Base-by-base conservation (phyloP, 2,797 vertebrate genomes). In the Oceanodroma leucorhoa region DNA sequence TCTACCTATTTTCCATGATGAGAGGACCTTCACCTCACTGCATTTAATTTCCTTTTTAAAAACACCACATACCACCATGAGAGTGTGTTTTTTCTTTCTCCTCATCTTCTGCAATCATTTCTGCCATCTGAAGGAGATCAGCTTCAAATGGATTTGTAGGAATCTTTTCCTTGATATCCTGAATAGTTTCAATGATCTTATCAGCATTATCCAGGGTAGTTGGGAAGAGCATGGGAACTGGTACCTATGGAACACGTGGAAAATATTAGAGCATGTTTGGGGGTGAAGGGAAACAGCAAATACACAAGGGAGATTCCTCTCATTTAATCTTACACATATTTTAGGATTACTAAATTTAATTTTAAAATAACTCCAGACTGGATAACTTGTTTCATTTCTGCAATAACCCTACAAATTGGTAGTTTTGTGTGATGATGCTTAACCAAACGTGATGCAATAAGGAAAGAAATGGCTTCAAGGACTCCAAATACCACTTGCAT, bases 81-180 rank as follows among this genome's bases (percentile, higher is more conserved):
- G 98, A 98, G 1, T 98, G 97, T 7, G 98, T 97, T 92, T 98
- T 98, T 20, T 98, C 98, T 89, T 98, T 98, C 88, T 99, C 98
- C 80, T 98, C 97, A 69, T 99, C 98, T 88, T 99, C 99, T 15
- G 99, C 99, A 84, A 99, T 99, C 97, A 99, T 99, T 98, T 99
- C 99, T 23, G 99, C 99, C 99, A 99, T 99, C 96, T 99, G 99
- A 96, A 99, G 99, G 88, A 99, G 98, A 96, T 99, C 99, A 5
- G 99, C 99, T 97, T 99, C 99, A 83, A 98, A 99, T 0, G 99
- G 98, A 95, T 99, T 98, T 1, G 98, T 97, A 36, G 99, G 98
- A 95, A 99, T 98, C 96, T 99, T 99, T 60, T 99, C 98, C 86
- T 99, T 99, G 95, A 99, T 98, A 91, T 99, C 98, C 95, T 99